Conservation (phyloP, 2,888 invertebrate genomes). For the Pristionchus entomophagus region DNA sequence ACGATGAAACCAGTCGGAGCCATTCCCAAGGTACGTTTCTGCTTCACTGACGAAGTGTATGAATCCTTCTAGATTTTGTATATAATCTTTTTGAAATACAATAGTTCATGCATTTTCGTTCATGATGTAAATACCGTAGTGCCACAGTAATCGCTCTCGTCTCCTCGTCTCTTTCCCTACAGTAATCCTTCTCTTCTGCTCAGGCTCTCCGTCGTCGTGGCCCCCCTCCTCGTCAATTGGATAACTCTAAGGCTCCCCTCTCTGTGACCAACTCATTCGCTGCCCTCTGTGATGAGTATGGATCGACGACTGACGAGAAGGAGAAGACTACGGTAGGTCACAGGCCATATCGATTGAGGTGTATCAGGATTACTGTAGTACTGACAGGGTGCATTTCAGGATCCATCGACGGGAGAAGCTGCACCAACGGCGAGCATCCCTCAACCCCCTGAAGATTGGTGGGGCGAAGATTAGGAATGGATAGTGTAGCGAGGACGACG, state of each 20-base stretch:
- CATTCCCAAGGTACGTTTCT: constrained; percentile 32
- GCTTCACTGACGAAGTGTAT: not conserved
- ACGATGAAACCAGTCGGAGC: constrained; percentile 38
- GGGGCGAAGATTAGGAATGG: constrained; percentile 52
- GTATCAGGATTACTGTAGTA: not conserved
- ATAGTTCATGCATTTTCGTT: not conserved
- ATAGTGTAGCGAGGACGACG: constrained; percentile 35
- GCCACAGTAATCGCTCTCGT: not conserved
- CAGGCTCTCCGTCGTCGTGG: constrained; percentile 46
- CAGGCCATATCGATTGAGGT: not conserved
- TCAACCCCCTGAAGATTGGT: constrained; percentile 54
- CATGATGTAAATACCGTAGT: not conserved
- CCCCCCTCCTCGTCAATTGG: constrained; percentile 40
- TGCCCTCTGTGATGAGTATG: constrained; percentile 23
- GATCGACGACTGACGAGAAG: not conserved
- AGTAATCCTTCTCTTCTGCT: not conserved
- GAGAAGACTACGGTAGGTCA: not conserved
- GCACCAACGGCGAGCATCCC: not conserved
- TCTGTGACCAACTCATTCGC: constrained; percentile 39
- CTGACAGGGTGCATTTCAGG: too few species aligned
- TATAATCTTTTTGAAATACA: not conserved
- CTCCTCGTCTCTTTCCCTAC: not conserved
- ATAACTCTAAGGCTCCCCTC: not conserved
- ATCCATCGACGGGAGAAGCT: constrained; percentile 33
- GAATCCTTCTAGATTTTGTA: not conserved